Percentiles rank a stretch among this genome's conserved stretches.
Evolutionary conservation across 2,113 vertebrate species (phyloP).

Genomic region (Chaetura pelagica): DNA sequence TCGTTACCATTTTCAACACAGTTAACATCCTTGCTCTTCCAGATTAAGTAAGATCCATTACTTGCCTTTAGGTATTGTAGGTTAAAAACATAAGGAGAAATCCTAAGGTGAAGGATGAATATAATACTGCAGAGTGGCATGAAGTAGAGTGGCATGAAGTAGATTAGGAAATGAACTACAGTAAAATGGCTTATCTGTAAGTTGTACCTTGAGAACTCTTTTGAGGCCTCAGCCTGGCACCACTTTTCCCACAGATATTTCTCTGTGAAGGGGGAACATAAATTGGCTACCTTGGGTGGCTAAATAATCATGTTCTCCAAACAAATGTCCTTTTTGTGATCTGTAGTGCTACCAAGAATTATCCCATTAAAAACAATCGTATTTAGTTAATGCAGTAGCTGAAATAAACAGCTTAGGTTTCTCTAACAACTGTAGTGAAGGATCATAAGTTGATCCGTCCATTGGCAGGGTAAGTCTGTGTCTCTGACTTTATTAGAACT

Average conservation of each 20-base stretch:
- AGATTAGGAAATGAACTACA: slow-evolving; percentile 41
- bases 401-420: background rate
- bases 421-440: background rate
- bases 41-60: slow-evolving; percentile 21
- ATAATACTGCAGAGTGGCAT: background rate
- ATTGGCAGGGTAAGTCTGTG: background rate
- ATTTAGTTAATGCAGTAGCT: background rate
- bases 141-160: background rate
- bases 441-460: background rate
- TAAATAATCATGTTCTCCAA: background rate
- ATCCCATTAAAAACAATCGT: background rate
- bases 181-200: background rate
- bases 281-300: background rate
- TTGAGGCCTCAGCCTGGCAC: background rate
- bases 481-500: background rate
- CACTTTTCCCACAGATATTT: background rate
- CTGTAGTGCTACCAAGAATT: background rate
- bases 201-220: background rate
- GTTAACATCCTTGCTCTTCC: slow-evolving; percentile 7
- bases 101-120: background rate
- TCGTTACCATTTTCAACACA: slow-evolving; percentile 47
- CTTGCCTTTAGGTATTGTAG: background rate
- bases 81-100: background rate
- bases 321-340: background rate
- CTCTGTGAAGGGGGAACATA: background rate